Conservation (phyloP, 2,113 vertebrate genomes). For the Boleophthalmus pectinirostris region DNA sequence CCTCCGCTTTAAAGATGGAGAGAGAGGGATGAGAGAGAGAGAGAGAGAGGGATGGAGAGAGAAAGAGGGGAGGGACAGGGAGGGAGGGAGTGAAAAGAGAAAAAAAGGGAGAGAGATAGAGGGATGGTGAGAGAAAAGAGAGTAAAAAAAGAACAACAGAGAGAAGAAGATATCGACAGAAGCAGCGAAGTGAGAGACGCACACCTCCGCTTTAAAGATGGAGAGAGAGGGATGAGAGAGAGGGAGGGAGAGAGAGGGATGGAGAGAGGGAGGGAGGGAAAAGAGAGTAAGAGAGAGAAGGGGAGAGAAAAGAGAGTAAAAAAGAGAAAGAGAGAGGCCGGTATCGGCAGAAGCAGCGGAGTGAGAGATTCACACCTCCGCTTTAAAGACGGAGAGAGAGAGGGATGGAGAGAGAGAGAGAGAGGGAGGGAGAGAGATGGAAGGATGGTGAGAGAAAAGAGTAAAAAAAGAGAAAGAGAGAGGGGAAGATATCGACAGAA, state of each 20-base stretch:
- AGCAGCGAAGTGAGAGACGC: constrained; percentile 13
- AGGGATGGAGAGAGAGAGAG: no score
- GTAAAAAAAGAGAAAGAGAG: no score
- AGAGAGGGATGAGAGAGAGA: constrained; percentile 20
- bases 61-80: constrained; percentile 39
- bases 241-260: neutral
- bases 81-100: neutral
- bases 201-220: no score
- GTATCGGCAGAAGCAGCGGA: no score
- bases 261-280: constrained; percentile 45
- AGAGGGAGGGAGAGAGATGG: no score
- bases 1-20: neutral
- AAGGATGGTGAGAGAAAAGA: no score
- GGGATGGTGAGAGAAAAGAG: constrained; percentile 76
- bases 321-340: constrained; percentile 33
- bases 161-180: constrained; percentile 31
- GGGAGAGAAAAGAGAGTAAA: constrained; percentile 73
- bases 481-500: no score
- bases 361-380: neutral
- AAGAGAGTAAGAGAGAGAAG: neutral
- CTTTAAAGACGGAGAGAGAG: constrained; percentile 12
- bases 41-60: neutral
- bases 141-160: constrained; percentile 40
- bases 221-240: constrained; percentile 27
- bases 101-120: neutral